phyloP scores from a whole-genome alignment of 2,797 vertebrate species.

The Tenualosa ilisha region DNA sequence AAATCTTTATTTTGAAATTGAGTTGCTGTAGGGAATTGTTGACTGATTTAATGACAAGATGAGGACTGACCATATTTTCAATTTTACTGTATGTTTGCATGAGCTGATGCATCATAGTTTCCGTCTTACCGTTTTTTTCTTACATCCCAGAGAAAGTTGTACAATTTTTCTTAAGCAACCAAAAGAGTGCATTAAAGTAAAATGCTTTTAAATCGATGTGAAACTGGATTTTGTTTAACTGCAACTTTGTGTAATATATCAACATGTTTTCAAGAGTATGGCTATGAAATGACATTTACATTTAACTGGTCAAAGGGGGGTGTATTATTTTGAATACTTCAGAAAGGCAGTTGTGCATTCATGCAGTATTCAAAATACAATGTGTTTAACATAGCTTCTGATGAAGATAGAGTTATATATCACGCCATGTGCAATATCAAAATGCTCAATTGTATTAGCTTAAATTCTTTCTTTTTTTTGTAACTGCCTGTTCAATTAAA shows the following conservation, averaged over 20 bases:
- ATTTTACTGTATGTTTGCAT: slow-evolving; percentile 61
- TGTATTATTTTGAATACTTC: slow-evolving; percentile 22
- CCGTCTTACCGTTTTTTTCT: slow-evolving; percentile 72
- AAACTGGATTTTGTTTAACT: slow-evolving; percentile 2
- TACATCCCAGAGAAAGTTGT: slow-evolving; percentile 78
- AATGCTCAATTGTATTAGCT: slow-evolving; percentile 72
- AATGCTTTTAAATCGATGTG: slow-evolving; percentile 65
- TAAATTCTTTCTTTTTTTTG: slow-evolving; percentile 62
- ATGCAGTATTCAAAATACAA: slow-evolving; percentile 50
- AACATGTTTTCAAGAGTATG: background rate
- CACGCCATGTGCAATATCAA: slow-evolving; percentile 79
- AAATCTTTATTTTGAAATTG: slow-evolving; percentile 56
- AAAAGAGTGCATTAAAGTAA: slow-evolving; percentile 83
- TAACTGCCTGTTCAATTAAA: slow-evolving; percentile 73
- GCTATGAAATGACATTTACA: slow-evolving; percentile 5
- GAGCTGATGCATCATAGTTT: slow-evolving; percentile 66
- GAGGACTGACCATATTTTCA: slow-evolving; percentile 49
- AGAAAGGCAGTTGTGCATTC: slow-evolving; percentile 45
- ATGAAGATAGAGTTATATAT: slow-evolving; percentile 69
- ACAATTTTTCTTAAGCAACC: slow-evolving; percentile 81
- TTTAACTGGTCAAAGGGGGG: background rate
- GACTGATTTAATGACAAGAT: slow-evolving; percentile 46
- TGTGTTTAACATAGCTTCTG: slow-evolving; percentile 50
- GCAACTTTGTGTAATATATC: slow-evolving; percentile 14
- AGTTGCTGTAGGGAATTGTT: slow-evolving; percentile 57